These are phyloP conservation scores for Solenopsis fugax DNA, from an alignment of 1,140 invertebrate genomes.

Conservation along the genomic window DNA sequence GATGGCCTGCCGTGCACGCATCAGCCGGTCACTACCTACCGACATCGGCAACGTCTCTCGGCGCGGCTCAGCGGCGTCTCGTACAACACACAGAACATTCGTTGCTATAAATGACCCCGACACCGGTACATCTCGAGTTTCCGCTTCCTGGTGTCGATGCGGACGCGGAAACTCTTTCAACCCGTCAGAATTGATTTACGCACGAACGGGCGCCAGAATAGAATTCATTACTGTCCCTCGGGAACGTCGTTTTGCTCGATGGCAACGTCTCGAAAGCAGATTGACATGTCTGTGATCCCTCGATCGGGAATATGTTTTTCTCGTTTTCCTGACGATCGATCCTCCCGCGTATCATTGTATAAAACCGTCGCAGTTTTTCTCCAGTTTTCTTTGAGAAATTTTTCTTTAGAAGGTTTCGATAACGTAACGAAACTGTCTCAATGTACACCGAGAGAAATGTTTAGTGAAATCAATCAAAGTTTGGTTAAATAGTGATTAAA, in stretches of 20 bases:
- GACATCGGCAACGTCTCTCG: constrained; percentile 45
- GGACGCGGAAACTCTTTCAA: constrained; percentile 57
- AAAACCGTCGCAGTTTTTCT: background rate
- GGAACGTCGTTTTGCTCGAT: constrained; percentile 11
- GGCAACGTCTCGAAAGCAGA: constrained; percentile 11
- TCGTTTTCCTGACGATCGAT: background rate
- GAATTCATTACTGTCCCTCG: constrained; percentile 53
- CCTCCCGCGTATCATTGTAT: background rate
- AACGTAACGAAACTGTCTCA: no score
- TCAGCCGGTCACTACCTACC: constrained; percentile 31
- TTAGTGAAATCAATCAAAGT: no score
- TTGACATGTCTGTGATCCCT: background rate
- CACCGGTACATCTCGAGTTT: constrained; percentile 56
- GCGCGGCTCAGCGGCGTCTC: constrained; percentile 32
- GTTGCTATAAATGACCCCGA: constrained; percentile 52
- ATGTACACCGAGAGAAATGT: no score
- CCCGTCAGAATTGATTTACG: constrained; percentile 72
- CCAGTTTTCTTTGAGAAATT: background rate
- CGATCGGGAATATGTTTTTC: background rate
- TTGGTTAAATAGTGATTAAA: no score
- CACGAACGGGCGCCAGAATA: constrained; percentile 29
- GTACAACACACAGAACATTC: constrained; percentile 9
- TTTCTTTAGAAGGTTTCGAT: background rate
- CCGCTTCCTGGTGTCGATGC: constrained; percentile 63
- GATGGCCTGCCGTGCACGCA: constrained; percentile 38